Conservation (phyloP, 2,113 vertebrate species). For the Megalops atlanticus region DNA sequence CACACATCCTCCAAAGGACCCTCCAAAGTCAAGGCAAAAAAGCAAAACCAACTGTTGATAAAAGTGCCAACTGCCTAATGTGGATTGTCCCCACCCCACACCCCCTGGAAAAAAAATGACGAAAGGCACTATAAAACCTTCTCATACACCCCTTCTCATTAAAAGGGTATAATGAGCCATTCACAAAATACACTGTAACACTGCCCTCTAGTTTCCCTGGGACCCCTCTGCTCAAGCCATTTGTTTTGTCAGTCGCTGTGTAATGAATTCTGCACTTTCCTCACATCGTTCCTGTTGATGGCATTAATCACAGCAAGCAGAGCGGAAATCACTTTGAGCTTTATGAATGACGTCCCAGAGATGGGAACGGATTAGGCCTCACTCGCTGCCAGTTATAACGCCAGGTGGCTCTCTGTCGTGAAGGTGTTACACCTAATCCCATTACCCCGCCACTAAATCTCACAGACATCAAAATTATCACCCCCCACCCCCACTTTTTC, state of each 20-base stretch:
- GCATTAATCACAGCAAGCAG: constrained; percentile 79
- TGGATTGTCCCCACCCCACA: background rate
- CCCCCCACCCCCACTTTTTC: constrained; percentile 67
- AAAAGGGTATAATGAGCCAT: background rate
- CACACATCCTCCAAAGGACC: constrained; percentile 24
- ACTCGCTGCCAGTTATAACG: constrained; percentile 78
- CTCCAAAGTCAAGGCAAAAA: background rate
- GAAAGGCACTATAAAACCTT: background rate
- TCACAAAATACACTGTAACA: background rate
- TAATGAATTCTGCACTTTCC: background rate
- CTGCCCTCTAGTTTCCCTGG: background rate
- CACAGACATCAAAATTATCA: background rate
- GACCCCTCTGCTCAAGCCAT: background rate
- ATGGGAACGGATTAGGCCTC: constrained; percentile 82
- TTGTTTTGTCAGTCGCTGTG: background rate
- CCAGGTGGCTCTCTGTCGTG: constrained; percentile 82
- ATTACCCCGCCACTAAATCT: constrained; percentile 70
- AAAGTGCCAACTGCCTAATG: background rate
- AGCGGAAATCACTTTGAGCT: constrained; percentile 64
- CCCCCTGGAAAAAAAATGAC: background rate
- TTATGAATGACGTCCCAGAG: constrained; percentile 82
- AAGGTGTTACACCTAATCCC: constrained; percentile 86
- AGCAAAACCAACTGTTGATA: background rate
- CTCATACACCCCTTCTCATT: background rate
- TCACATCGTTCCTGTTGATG: constrained; percentile 59